Base-by-base conservation (phyloP, 2,113 vertebrate species). In the Melanotaenia duboulayi region DNA sequence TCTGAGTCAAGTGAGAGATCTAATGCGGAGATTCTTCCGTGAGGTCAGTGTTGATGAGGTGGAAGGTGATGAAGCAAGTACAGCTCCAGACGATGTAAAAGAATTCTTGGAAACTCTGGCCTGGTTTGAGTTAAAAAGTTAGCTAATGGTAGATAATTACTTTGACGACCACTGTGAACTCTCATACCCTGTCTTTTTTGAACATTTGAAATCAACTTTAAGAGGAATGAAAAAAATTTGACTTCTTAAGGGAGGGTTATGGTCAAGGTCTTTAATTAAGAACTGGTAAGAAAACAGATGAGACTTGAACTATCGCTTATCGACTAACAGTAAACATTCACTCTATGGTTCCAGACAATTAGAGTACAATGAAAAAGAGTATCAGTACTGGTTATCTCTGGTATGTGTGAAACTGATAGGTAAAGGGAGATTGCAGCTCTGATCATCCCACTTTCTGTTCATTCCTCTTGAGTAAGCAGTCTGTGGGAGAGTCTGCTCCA, bases 371-470 rank as follows among this genome's bases (percentile, higher is more conserved):
- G 51, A 81, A 83, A 84, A 7, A 59, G 48, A 51, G 71, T 85
- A 90, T 91, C 90, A 80, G n/a, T 55, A 40, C 72, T 84, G 86
- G 84, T 90, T 92, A 92, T 89, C 82, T 87, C 65, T 91, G 90
- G 89, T 87, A 92, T 94, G 91, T 85, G 74, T 73, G 60, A 69
- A 77, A n/a, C 75, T 86, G 87, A 91, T 81, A 90, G 89, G 90
- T 73, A 86, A 73, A 66, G 60, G 46, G 65, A 83, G 80, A 89
- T 87, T 91, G 74, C 85, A 87, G 76, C 77, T 80, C 74, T 85
- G 65, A 84, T 90, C 81, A 85, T 81, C 60, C 17, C 74, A 63
- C 52, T 65, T 64, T 51, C 48, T 55, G 65, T 62, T 70, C 65
- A 89, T 87, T 84, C 87, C 88, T 89, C 66, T 64, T 80, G 59